Evolutionary conservation across 2,113 vertebrate genomes (phyloP), one percentile per base, ranked within the genome.

Genomic region (Neodontobutis hainanensis): DNA sequence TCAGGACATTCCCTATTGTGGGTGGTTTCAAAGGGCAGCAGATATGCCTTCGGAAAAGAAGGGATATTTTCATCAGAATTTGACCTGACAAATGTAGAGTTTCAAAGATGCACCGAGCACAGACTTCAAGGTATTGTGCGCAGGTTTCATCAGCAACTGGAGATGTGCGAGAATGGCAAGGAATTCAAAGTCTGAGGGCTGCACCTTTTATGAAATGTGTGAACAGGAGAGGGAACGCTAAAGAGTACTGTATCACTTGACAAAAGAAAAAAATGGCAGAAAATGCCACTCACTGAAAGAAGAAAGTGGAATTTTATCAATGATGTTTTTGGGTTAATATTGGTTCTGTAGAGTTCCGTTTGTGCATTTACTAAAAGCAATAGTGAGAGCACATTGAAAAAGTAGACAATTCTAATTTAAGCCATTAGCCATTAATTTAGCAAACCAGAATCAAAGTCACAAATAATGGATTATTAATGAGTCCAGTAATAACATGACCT

Each of bases 51-150:
- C 74, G 57, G 75, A 78, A 69, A 71, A 57, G 52, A 59, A 70
- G 63, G 47, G 38, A 32, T 61, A 74, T 88, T 88, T 89, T 85
- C 82, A 82, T 87, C 75, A 80, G 77, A 89, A 87, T 75, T 69
- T 75, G 82, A 49, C 72, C 77, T 79, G 71, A 62, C 78, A 85
- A 69, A 68, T 74, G 57, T 70, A 47, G 44, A 59, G 62, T 75
- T 85, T 90, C 85, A 82, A 89, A 88, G 85, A 70, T 50, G 61
- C 44, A 66, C 52, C 52, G 53, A 77, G 65, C 64, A 48, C 65
- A 49, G 65, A 70, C 75, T 70, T 83, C 66, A 83, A 77, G 82
- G 76, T 82, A 76, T 86, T 80, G 55, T 77, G 68, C 84, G 82
- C 72, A 53, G n/a, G 15, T 85, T 82, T 77, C 76, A 77, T 82